Evolutionary conservation across 2,888 invertebrate species (phyloP).

Genomic region (Aradus depressus): DNA sequence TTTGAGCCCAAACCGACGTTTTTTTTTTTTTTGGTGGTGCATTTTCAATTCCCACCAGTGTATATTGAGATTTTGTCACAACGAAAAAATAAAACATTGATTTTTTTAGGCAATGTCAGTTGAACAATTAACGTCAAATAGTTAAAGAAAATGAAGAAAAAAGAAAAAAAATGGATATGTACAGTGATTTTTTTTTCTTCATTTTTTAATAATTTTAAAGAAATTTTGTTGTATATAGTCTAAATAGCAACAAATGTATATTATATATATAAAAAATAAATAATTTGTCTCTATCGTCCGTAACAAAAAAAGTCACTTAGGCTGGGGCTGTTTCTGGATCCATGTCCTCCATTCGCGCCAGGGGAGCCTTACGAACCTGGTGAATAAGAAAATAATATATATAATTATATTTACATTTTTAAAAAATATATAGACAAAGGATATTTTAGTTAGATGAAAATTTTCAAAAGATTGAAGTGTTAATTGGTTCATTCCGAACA

Average conservation of each 20-base stretch:
- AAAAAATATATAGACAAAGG: not conserved
- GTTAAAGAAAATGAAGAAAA: constrained; percentile 8
- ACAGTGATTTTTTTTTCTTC: too few relatives aligned
- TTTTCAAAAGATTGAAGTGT: not conserved
- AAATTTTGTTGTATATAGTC: constrained; percentile 4
- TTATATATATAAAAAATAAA: constrained; percentile 19
- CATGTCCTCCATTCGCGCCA: constrained; percentile 32
- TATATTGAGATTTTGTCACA: too few relatives aligned
- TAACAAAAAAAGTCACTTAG: constrained; percentile 1
- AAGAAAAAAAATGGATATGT: constrained; percentile 12
- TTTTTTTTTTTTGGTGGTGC: not conserved
- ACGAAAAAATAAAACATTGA: too few relatives aligned
- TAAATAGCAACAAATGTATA: constrained; percentile 18
- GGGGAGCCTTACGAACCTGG: constrained; percentile 32
- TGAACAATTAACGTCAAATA: too few relatives aligned
- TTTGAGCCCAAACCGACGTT: too few relatives aligned
- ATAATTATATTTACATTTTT: not conserved
- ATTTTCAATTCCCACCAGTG: not conserved
- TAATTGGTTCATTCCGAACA: not conserved
- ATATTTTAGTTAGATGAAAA: not conserved
- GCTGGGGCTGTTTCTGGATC: constrained; percentile 20
- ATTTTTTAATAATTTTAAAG: too few relatives aligned
- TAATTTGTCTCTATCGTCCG: constrained; percentile 13
- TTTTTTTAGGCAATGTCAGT: too few relatives aligned
- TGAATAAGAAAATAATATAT: not conserved